Conservation (phyloP, 2,113 vertebrate species). For the Xiphophorus couchianus region DNA sequence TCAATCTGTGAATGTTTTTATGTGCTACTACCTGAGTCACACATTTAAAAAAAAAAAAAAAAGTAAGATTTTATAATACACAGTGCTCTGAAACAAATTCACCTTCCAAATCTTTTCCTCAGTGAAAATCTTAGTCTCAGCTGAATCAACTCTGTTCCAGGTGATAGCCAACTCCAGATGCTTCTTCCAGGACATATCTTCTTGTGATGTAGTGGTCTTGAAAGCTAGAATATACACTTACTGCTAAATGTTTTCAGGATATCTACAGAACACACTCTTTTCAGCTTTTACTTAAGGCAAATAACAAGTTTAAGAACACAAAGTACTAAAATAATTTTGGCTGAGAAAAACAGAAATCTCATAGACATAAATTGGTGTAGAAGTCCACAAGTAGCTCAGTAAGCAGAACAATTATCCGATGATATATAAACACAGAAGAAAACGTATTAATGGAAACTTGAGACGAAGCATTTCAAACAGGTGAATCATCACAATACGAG, state of each 20-base stretch:
- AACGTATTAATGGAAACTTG: constrained; percentile 16
- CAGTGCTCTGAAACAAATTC: neutral
- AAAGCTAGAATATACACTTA: constrained; percentile 75
- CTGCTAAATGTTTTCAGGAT: neutral
- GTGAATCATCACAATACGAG: constrained; percentile 5
- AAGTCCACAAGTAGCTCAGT: neutral
- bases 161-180: constrained; percentile 94
- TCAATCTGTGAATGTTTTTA: too few relatives aligned
- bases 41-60: too few relatives aligned
- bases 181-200: constrained; percentile 82
- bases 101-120: constrained; percentile 94
- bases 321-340: neutral
- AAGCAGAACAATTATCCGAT: neutral
- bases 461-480: neutral
- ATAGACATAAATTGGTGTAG: neutral
- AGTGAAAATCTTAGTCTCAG: constrained; percentile 91
- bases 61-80: too few relatives aligned
- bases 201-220: constrained; percentile 76
- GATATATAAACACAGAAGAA: constrained; percentile 5
- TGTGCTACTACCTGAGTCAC: too few relatives aligned
- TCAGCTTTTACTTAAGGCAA: neutral
- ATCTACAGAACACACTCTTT: neutral
- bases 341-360: too few relatives aligned
- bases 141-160: constrained; percentile 96
- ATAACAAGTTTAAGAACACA: too few relatives aligned